Conservation (phyloP, 2,797 vertebrate genomes). For the Gobionotothen gibberifrons region DNA sequence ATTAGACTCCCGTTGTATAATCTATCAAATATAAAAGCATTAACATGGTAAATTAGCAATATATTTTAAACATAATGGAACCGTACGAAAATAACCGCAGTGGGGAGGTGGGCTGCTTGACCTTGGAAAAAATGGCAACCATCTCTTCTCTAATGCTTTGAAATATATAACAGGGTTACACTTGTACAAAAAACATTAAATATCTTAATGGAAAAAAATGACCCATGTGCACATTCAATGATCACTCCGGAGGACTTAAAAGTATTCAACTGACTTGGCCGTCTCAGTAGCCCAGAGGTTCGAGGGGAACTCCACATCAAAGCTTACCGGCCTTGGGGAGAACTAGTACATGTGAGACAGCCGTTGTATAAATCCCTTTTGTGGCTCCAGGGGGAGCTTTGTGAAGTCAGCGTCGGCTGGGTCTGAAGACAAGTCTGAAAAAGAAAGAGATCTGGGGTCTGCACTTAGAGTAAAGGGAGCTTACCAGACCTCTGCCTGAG, state of each 20-base stretch:
- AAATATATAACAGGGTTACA: not conserved
- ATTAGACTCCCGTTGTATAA: not conserved
- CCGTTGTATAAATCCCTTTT: not conserved
- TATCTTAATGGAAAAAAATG: not conserved
- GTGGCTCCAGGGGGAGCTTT: not conserved
- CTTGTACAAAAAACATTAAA: not conserved
- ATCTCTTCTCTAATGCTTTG: not conserved
- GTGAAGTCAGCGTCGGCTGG: not conserved
- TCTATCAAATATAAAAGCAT: not conserved
- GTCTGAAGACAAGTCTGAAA: not conserved
- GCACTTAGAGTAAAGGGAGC: not conserved
- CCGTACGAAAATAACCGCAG: not conserved
- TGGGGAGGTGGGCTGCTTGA: not conserved
- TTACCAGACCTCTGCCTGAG: not conserved
- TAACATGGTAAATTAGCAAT: not conserved
- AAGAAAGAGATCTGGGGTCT: too few species aligned
- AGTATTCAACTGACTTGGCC: not conserved
- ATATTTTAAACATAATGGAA: not conserved
- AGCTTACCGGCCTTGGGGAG: too few species aligned
- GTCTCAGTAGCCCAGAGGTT: not conserved
- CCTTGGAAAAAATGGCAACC: not conserved
- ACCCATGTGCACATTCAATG: not conserved
- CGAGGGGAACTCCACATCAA: not conserved
- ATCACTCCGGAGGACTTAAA: not conserved
- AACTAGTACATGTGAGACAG: too few species aligned